Percentiles rank a stretch among this genome's conserved stretches.
phyloP scores from a whole-genome alignment of 1,140 invertebrate species.

The Trialeurodes vaporariorum region DNA sequence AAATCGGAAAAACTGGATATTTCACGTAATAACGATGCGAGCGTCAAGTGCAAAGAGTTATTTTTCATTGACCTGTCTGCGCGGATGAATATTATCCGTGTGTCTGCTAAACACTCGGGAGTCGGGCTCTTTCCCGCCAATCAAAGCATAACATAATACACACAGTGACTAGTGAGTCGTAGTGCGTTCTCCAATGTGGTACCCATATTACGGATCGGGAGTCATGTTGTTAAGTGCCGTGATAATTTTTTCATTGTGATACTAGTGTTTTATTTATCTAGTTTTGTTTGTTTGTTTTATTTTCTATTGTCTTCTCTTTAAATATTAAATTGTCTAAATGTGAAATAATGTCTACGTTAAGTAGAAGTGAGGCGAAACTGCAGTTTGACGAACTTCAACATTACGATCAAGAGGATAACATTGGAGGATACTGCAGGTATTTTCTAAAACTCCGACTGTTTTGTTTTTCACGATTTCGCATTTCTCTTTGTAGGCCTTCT shows the following conservation, averaged over 20 bases:
- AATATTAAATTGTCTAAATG: slow-evolving; percentile 1
- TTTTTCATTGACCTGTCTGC: neutral
- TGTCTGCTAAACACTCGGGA: neutral
- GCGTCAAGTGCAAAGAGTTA: neutral
- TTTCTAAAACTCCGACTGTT: slow-evolving; percentile 3
- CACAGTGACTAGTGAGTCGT: neutral
- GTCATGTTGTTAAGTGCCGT: neutral
- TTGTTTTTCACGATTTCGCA: neutral
- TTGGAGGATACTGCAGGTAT: slow-evolving; percentile 34
- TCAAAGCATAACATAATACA: neutral
- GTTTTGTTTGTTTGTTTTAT: neutral
- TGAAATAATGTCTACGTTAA: slow-evolving; percentile 30
- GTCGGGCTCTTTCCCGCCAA: neutral
- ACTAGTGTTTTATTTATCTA: neutral
- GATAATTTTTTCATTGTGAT: neutral
- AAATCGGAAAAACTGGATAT: no score
- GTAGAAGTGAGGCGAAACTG: slow-evolving; percentile 30
- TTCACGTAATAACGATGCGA: no score
- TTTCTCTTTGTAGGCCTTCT: neutral
- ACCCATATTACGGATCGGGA: neutral
- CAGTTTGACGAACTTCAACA: slow-evolving; percentile 31
- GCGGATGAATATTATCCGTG: neutral
- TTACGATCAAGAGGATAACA: slow-evolving; percentile 33
- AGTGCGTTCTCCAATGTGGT: neutral
- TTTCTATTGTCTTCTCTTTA: neutral